Conservation (phyloP, 2,888 invertebrate species). For the Balanococcus diminutus region DNA sequence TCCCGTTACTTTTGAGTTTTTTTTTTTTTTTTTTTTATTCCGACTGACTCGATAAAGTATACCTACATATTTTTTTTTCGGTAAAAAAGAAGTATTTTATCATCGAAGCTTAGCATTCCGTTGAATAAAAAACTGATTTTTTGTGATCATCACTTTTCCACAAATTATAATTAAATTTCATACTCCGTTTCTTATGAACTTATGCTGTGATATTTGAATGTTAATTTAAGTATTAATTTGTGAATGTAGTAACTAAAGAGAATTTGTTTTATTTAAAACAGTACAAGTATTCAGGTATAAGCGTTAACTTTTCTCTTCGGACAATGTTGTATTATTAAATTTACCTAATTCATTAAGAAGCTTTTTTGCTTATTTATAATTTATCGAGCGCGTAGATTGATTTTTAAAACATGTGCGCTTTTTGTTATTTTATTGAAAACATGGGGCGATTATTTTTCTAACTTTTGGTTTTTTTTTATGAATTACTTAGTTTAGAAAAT, state of each 20-base stretch:
- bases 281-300: constrained; percentile 23
- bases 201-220: constrained; percentile 31
- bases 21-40: neutral
- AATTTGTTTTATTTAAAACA: neutral
- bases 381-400: neutral
- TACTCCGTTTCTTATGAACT: neutral
- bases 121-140: neutral
- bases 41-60: neutral
- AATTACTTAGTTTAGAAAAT: neutral
- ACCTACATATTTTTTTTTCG: no score
- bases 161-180: neutral
- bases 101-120: neutral
- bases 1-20: no score
- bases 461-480: neutral
- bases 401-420: neutral
- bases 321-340: constrained; percentile 30
- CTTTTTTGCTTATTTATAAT: neutral
- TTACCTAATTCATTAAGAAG: neutral
- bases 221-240: constrained; percentile 36
- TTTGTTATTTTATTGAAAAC: neutral
- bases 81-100: neutral
- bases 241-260: constrained; percentile 17
- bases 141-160: no score
- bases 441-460: neutral
- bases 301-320: constrained; percentile 12